A percentile compares a stretch with the other conserved stretches of the same genome.
These are phyloP conservation scores for Strigops habroptila DNA, from an alignment of 2,113 vertebrate species.

Conservation along the genomic window DNA sequence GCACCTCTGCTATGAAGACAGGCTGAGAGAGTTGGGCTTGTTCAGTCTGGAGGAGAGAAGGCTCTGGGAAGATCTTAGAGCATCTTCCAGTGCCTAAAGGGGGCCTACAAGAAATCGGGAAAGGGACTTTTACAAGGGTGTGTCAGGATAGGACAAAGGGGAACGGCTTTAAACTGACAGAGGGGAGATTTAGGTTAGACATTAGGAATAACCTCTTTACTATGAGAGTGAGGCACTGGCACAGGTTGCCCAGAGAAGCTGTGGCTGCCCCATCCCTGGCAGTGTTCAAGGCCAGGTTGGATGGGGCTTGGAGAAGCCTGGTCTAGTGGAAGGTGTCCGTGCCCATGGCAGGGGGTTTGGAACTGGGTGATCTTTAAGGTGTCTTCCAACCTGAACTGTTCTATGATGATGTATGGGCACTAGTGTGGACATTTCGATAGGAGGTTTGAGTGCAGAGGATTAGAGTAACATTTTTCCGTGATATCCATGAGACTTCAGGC, in stretches of 20 bases:
- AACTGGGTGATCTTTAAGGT: not conserved
- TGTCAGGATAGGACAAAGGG: not conserved
- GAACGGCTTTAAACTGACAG: not conserved
- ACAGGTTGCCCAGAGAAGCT: not conserved
- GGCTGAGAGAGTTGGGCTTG: not conserved
- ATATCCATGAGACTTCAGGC: not conserved
- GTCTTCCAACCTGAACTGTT: not conserved
- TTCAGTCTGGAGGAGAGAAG: not conserved
- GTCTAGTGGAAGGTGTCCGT: not conserved
- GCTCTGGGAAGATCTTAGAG: not conserved
- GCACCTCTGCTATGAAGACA: not conserved
- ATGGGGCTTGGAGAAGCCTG: not conserved
- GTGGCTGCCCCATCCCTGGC: not conserved
- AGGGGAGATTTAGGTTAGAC: not conserved
- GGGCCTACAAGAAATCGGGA: not conserved
- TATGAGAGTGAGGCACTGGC: not conserved
- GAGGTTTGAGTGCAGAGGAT: not conserved
- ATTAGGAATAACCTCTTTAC: not conserved
- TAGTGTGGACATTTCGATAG: not conserved
- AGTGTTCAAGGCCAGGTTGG: too few species aligned
- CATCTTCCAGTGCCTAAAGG: not conserved
- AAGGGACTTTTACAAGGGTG: not conserved
- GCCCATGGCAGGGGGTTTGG: not conserved
- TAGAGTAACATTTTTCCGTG: not conserved
- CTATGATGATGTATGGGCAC: not conserved